Evolutionary conservation across 2,888 invertebrate genomes (phyloP).

Genomic region (Abrostola triplasia): DNA sequence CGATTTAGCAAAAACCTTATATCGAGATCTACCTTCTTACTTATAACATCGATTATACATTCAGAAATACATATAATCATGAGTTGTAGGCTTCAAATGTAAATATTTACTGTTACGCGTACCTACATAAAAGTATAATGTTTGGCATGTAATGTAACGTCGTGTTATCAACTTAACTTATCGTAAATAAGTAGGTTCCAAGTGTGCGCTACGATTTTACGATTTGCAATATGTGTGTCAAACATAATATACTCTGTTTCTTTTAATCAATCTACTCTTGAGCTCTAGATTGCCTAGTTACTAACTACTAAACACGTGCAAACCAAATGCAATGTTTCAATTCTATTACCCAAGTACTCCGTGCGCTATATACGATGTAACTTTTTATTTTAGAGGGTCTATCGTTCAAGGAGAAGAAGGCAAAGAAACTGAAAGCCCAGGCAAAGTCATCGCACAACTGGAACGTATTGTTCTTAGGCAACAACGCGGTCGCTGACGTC

Average conservation of each 20-base stretch:
- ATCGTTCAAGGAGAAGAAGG: slow-evolving; percentile 95
- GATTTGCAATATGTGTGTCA: background rate
- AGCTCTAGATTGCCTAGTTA: too few relatives aligned
- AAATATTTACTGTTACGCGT: too few relatives aligned
- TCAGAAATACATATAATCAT: too few relatives aligned
- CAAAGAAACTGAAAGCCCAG: slow-evolving; percentile 91
- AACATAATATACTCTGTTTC: background rate
- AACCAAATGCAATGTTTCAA: too few relatives aligned
- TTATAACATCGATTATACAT: too few relatives aligned
- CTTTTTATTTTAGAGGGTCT: slow-evolving; percentile 86
- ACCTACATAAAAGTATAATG: background rate
- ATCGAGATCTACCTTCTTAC: too few relatives aligned
- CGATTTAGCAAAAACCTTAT: too few relatives aligned
- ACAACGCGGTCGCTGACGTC: slow-evolving; percentile 97
- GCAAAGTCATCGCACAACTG: slow-evolving; percentile 96
- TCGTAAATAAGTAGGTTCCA: slow-evolving; percentile 1
- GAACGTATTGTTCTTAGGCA: slow-evolving; percentile 98
- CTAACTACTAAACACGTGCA: too few relatives aligned
- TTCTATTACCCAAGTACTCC: background rate
- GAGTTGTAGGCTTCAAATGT: too few relatives aligned
- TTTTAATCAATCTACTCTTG: too few relatives aligned
- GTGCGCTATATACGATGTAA: slow-evolving; percentile 2
- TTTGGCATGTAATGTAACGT: background rate
- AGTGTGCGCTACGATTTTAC: background rate
- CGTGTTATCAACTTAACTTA: background rate